Evolutionary conservation across 1,140 invertebrate species (phyloP), one percentile per base, ranked within the genome.

Genomic region (Xylocopa sonorina): DNA sequence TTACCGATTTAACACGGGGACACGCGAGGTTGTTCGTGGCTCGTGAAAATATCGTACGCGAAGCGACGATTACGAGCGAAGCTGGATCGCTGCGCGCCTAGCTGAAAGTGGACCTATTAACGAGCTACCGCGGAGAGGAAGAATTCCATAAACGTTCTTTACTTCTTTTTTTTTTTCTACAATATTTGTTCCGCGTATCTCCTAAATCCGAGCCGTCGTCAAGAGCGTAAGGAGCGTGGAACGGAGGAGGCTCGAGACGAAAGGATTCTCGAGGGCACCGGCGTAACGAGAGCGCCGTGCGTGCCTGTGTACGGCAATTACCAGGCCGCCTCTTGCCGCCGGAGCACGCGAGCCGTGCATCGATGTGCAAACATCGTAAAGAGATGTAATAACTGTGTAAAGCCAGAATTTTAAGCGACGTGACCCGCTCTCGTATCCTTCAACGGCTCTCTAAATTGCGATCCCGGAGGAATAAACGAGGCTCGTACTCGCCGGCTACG

Each of bases 231-330:
- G 24, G n/a, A n/a, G n/a, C n/a, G n/a, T n/a, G n/a, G n/a, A 12
- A 24, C 14, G 32, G 38, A 32, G 7, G 24, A 46, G 14, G 12
- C 57, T 32, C n/a, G 10, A 46, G 55, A 50, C 46, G 43, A 32
- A 27, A 43, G 24, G 29, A 58, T 71, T n/a, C 51, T 41, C 55
- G 24, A 48, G 38, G 27, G 74, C 43, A 32, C 21, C 48, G 16
- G 63, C 27, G 51, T 71, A 78, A 78, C 57, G 34, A 78, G 75
- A 78, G 67, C 51, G 41, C 27, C 57, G 76, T 78, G 77, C 77
- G 69, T 78, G 77, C 62, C 41, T 73, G 63, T 73, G 46, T 29
- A 69, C 41, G n/a, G 77, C 69, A 78, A 78, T 78, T 78, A 78
- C 50, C 46, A 48, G 3, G 77, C 68, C 55, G 58, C 68, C 58